phyloP scores from a whole-genome alignment of 1,140 invertebrate genomes.

The Pseudobourletiella spinata region DNA sequence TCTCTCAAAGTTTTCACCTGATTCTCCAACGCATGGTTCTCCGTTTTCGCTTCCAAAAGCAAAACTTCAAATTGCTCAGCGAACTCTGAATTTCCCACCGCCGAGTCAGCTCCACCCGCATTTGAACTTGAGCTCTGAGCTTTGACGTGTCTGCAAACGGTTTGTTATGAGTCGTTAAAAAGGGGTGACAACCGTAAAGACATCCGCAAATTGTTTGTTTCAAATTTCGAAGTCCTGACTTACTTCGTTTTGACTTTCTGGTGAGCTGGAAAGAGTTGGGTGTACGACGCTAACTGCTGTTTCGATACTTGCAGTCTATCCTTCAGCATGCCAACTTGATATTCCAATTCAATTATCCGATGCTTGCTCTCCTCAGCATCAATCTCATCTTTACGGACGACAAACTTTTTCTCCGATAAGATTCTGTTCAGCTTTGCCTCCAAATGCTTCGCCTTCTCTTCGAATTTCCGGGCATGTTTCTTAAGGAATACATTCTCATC shows the following conservation, averaged over 20 bases:
- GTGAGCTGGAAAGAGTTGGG: not conserved
- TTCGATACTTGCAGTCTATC: slow-evolving; percentile 3
- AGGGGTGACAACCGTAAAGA: no score
- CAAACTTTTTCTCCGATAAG: not conserved
- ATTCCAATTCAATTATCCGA: slow-evolving; percentile 4
- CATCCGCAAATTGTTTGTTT: no score
- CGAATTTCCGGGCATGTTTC: not conserved
- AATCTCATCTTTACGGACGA: not conserved
- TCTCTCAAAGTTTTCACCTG: slow-evolving; percentile 2
- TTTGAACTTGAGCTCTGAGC: not conserved
- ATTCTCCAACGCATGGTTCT: slow-evolving; percentile 13
- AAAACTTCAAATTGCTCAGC: slow-evolving; percentile 10
- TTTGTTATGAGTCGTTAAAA: no score
- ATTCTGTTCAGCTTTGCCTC: slow-evolving; percentile 6
- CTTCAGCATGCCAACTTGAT: slow-evolving; percentile 11
- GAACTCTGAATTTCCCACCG: not conserved
- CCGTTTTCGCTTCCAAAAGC: slow-evolving; percentile 17
- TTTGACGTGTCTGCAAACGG: not conserved
- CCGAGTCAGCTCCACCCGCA: not conserved
- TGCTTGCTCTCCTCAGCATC: slow-evolving; percentile 1
- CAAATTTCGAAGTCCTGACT: no score
- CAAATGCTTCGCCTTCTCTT: slow-evolving; percentile 3
- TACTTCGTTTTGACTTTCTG: not conserved
- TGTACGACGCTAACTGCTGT: slow-evolving; percentile 6
- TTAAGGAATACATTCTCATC: slow-evolving; percentile 5